Percentiles rank a stretch among this genome's conserved stretches.
phyloP scores from a whole-genome alignment of 2,113 vertebrate species.

The Hippoglossus stenolepis region DNA sequence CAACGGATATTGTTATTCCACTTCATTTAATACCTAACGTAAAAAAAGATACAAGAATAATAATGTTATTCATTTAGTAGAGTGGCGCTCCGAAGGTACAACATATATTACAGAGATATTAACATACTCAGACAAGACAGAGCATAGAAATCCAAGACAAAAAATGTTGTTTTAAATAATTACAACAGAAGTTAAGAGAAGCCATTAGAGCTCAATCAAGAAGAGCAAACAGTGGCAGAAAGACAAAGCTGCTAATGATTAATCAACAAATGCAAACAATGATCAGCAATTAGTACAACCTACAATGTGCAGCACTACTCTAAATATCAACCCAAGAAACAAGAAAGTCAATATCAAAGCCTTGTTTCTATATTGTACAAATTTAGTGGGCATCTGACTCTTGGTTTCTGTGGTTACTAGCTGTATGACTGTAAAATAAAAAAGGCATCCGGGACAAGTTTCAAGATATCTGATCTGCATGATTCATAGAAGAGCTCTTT shows the following conservation, averaged over 20 bases:
- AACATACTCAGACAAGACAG: slow-evolving; percentile 2
- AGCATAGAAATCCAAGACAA: not conserved
- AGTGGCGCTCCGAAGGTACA: not conserved
- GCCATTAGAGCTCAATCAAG: slow-evolving; percentile 8
- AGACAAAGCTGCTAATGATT: not conserved
- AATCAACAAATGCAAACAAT: slow-evolving; percentile 1
- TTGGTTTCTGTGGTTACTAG: not conserved
- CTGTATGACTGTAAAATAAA: not conserved
- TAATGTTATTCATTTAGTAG: not conserved
- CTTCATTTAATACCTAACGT: slow-evolving; percentile 51
- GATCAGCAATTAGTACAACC: not conserved
- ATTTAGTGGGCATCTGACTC: not conserved
- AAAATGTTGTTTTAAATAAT: slow-evolving; percentile 1
- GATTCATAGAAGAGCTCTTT: not conserved
- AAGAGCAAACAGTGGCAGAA: not conserved
- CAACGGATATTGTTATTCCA: not conserved
- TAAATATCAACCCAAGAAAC: not conserved
- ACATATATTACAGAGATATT: not conserved
- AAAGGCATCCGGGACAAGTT: not conserved
- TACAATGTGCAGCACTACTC: not conserved
- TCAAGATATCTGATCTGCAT: slow-evolving; percentile 5
- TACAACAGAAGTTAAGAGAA: slow-evolving; percentile 4
- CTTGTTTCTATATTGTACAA: not conserved
- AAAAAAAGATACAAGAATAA: slow-evolving; percentile 15
- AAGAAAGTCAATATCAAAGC: not conserved